Evolutionary conservation across 2,888 invertebrate genomes (phyloP).

Genomic region (Amphipyra tragopoginis): DNA sequence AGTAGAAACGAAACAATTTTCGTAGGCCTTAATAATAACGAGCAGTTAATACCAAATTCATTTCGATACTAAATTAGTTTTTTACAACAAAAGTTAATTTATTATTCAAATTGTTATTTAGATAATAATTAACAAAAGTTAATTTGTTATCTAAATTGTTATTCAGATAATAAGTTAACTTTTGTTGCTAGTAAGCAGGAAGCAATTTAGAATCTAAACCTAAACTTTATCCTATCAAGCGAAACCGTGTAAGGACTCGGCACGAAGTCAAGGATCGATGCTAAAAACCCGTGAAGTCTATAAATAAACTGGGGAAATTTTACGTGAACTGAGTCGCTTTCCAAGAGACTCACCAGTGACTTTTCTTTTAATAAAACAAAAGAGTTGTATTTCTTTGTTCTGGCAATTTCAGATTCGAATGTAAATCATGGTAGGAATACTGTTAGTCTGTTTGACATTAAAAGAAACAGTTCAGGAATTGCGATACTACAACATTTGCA

Average conservation of each 20-base stretch:
- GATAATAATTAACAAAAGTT: too few species aligned
- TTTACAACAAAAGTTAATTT: too few species aligned
- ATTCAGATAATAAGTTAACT: too few species aligned
- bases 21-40: constrained; percentile 3
- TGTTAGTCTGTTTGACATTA: too few species aligned
- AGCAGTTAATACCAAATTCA: background rate
- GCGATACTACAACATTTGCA: too few species aligned
- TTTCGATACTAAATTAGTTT: too few species aligned
- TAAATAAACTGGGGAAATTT: constrained; percentile 68
- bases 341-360: constrained; percentile 55
- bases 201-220: constrained; percentile 13
- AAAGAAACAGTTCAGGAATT: too few species aligned
- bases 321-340: constrained; percentile 55
- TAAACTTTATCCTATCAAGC: constrained; percentile 14
- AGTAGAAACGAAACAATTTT: too few species aligned
- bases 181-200: constrained; percentile 1
- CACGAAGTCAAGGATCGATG: constrained; percentile 66
- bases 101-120: too few species aligned
- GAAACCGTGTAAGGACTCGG: constrained; percentile 36
- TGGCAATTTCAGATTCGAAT: constrained; percentile 10
- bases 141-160: too few species aligned
- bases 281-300: constrained; percentile 60
- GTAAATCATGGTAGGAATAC: too few species aligned
- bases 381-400: constrained; percentile 15
- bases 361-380: constrained; percentile 52